A percentile compares a stretch with the other conserved stretches of the same genome.
Evolutionary conservation across 2,113 vertebrate species (phyloP).

Genomic region (Hirundichthys speculiger): DNA sequence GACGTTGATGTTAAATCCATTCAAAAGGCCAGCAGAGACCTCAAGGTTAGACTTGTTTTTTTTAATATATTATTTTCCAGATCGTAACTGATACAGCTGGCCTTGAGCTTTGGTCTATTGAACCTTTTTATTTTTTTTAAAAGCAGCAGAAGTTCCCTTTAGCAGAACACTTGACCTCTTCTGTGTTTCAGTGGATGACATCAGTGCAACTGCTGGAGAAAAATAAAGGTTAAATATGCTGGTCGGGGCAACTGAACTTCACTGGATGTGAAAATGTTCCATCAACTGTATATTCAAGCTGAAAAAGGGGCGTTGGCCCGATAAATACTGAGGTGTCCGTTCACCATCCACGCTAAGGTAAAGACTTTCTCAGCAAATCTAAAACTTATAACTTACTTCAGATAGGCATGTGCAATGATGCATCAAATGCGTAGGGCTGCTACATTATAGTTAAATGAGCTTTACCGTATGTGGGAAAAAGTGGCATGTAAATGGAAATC

Average conservation of each 20-base stretch:
- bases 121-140: conserved; percentile 4
- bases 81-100: background rate
- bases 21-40: conserved; percentile 4
- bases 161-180: conserved; percentile 1
- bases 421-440: too few relatives aligned
- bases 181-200: background rate
- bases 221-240: background rate
- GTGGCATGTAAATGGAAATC: too few relatives aligned
- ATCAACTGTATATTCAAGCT: background rate
- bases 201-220: background rate
- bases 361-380: too few relatives aligned
- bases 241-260: background rate
- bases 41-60: background rate
- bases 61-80: background rate
- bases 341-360: too few relatives aligned
- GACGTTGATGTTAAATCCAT: background rate
- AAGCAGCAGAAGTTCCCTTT: background rate
- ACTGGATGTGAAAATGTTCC: background rate
- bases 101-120: background rate
- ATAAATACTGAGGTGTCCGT: too few relatives aligned
- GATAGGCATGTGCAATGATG: too few relatives aligned
- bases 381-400: too few relatives aligned
- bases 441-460: too few relatives aligned
- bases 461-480: too few relatives aligned
- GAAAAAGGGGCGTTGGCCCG: too few relatives aligned